Percentiles rank a stretch among this genome's conserved stretches.
These are phyloP conservation scores for Epirrhoe tristata DNA, from an alignment of 2,888 invertebrate species.

Conservation along the genomic window DNA sequence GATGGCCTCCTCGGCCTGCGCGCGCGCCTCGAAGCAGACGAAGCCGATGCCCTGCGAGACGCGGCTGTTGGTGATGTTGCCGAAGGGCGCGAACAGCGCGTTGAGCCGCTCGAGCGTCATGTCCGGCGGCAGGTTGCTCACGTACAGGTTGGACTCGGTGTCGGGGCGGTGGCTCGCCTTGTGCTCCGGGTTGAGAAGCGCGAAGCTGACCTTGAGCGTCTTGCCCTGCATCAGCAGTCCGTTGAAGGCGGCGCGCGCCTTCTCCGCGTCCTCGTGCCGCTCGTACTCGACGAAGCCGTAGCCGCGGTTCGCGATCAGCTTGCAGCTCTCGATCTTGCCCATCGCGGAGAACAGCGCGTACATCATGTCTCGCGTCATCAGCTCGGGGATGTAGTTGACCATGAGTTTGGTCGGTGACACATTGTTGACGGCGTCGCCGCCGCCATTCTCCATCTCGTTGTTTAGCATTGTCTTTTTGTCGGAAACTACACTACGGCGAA, in stretches of 20 bases:
- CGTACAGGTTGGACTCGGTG: slow-evolving; percentile 82
- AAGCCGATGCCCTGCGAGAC: slow-evolving; percentile 83
- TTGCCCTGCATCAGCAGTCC: slow-evolving; percentile 83
- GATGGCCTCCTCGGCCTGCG: slow-evolving; percentile 81
- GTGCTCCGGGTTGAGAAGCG: slow-evolving; percentile 82
- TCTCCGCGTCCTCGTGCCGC: slow-evolving; percentile 83
- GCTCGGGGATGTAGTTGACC: slow-evolving; percentile 84
- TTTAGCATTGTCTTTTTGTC: slow-evolving; percentile 76
- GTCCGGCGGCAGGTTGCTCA: slow-evolving; percentile 82
- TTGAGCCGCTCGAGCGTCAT: slow-evolving; percentile 82
- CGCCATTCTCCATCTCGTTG: slow-evolving; percentile 85
- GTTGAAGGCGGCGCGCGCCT: slow-evolving; percentile 82
- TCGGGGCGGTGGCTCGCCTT: slow-evolving; percentile 82
- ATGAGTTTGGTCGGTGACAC: slow-evolving; percentile 86
- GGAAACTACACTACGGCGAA: slow-evolving; percentile 80
- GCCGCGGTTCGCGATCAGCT: slow-evolving; percentile 81
- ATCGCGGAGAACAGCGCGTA: slow-evolving; percentile 83
- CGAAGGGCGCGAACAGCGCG: slow-evolving; percentile 74
- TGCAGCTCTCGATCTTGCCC: slow-evolving; percentile 84
- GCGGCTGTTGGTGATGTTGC: slow-evolving; percentile 79
- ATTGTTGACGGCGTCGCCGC: slow-evolving; percentile 83
- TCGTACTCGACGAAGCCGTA: slow-evolving; percentile 84
- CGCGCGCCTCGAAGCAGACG: slow-evolving; percentile 78
- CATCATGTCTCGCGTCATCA: slow-evolving; percentile 85
- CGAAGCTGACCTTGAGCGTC: slow-evolving; percentile 82